A percentile compares a stretch with the other conserved stretches of the same genome.
Conservation (phyloP, 1,140 invertebrate species). For the Papilio dardanus region DNA sequence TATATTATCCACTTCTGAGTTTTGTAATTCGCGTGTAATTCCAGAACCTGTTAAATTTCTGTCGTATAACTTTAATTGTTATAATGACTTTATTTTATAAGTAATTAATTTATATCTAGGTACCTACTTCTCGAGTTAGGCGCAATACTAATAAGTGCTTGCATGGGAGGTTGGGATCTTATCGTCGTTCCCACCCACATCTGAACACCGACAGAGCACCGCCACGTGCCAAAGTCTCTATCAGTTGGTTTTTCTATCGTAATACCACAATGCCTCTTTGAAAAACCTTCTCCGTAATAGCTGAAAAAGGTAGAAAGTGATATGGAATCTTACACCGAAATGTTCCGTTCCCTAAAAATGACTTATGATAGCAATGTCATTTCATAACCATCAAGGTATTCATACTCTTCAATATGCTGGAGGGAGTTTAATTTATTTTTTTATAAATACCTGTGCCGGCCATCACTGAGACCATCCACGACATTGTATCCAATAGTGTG, state of each 20-base stretch:
- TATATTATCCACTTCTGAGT: slow-evolving; percentile 36
- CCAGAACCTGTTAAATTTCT: slow-evolving; percentile 5
- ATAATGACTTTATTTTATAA: neutral
- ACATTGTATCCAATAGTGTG: slow-evolving; percentile 71
- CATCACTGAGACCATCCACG: slow-evolving; percentile 73
- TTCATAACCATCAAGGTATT: neutral
- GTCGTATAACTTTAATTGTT: neutral
- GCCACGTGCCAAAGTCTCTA: slow-evolving; percentile 69
- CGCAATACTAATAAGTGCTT: slow-evolving; percentile 66
- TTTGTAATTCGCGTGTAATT: slow-evolving; percentile 33
- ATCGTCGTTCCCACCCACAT: slow-evolving; percentile 49
- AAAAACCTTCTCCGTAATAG: slow-evolving; percentile 75
- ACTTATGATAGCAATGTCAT: no score
- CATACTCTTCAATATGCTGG: no score
- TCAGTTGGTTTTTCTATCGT: slow-evolving; percentile 65
- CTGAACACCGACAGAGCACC: slow-evolving; percentile 70
- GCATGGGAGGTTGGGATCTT: slow-evolving; percentile 57
- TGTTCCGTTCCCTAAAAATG: no score
- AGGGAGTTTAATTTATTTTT: no score
- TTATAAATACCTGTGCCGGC: slow-evolving; percentile 62
- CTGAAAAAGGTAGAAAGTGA: slow-evolving; percentile 45
- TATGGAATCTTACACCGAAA: neutral
- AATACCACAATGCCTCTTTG: slow-evolving; percentile 70
- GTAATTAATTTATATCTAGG: neutral
- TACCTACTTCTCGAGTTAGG: slow-evolving; percentile 37